Evolutionary conservation across 2,797 vertebrate species (phyloP).

Genomic region (Mus minutoides): DNA sequence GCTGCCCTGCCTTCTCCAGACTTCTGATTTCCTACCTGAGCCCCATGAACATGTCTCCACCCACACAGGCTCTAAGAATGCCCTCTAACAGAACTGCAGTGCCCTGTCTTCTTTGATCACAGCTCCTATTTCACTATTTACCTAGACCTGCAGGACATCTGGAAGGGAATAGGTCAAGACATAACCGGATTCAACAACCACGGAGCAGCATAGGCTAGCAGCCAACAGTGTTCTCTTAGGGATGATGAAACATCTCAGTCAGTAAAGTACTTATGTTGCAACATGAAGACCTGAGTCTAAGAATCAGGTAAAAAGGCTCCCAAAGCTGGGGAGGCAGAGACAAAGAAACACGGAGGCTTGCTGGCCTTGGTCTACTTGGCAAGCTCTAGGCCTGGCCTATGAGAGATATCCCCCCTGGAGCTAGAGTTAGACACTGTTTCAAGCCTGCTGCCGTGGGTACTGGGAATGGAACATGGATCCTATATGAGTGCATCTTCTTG

Average conservation of each 20-base stretch:
- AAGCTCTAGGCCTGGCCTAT: not conserved
- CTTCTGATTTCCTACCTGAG: not conserved
- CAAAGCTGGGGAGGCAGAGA: not conserved
- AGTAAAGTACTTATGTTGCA: not conserved
- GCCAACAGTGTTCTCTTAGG: not conserved
- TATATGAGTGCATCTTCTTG: not conserved
- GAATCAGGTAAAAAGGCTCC: not conserved
- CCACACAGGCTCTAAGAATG: not conserved
- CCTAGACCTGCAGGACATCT: not conserved
- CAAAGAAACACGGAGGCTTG: not conserved
- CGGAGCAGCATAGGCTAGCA: not conserved
- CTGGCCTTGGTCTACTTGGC: not conserved
- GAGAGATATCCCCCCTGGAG: not conserved
- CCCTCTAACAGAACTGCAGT: not conserved
- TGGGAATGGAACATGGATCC: not conserved
- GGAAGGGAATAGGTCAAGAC: not conserved
- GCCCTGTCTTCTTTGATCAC: not conserved
- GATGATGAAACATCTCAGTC: not conserved
- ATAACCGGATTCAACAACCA: not conserved
- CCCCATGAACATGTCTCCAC: not conserved
- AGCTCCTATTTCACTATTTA: not conserved
- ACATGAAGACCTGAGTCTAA: not conserved
- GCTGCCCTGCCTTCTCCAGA: not conserved
- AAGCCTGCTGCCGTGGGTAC: not conserved
- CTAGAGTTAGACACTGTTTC: not conserved